Percentiles rank a stretch among this genome's conserved stretches.
Conservation (phyloP, 2,113 vertebrate genomes). For the Terrapene triunguis region DNA sequence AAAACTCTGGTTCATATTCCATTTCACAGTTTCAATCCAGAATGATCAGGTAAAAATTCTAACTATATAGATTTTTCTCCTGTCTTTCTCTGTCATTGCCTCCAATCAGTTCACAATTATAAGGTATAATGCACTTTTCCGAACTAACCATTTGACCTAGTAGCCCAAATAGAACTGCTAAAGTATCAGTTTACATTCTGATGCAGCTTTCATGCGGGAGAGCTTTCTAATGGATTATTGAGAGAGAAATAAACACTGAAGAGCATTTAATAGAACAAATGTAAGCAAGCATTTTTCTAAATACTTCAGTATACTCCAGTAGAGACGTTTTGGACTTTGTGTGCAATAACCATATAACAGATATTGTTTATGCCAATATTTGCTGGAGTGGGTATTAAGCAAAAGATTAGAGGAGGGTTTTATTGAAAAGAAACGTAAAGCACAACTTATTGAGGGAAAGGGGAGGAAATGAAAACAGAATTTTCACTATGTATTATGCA, state of each 20-base stretch:
- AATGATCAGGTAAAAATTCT: conserved; percentile 92
- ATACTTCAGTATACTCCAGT: neutral
- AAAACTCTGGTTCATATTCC: conserved; percentile 98
- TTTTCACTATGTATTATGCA: neutral
- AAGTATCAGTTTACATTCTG: neutral
- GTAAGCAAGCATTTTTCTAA: neutral
- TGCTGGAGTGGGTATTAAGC: neutral
- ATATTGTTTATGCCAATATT: neutral
- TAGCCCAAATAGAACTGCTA: neutral
- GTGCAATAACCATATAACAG: neutral
- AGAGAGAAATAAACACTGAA: neutral
- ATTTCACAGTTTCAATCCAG: conserved; percentile 98
- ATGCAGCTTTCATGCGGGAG: neutral
- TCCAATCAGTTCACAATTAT: neutral
- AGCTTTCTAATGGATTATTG: neutral
- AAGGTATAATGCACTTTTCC: neutral
- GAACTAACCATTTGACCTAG: neutral
- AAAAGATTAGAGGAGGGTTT: neutral
- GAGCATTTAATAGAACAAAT: neutral
- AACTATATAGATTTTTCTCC: neutral
- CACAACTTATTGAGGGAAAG: neutral
- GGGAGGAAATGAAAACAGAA: neutral
- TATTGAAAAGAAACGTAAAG: neutral
- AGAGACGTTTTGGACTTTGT: neutral
- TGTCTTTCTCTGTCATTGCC: neutral